These are phyloP conservation scores for Aphelinus certus DNA, from an alignment of 1,140 invertebrate species.

Conservation along the genomic window DNA sequence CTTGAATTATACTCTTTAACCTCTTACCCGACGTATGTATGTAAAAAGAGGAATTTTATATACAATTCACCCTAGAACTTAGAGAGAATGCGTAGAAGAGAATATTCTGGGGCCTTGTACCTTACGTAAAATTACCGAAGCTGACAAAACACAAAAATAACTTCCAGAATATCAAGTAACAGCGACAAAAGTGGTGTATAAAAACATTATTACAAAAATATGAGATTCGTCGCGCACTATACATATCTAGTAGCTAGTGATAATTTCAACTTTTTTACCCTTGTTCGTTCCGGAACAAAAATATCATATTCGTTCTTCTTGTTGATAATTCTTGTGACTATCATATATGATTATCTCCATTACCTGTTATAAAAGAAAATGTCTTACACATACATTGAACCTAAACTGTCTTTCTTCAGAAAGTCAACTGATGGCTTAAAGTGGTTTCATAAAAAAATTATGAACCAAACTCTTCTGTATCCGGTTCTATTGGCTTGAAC, in stretches of 20 bases:
- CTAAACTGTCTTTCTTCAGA: slow-evolving; percentile 15
- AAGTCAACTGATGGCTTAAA: not conserved
- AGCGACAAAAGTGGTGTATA: slow-evolving; percentile 21
- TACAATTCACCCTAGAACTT: slow-evolving; percentile 5
- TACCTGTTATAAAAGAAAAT: slow-evolving; percentile 32
- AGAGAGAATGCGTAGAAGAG: not conserved
- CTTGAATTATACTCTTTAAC: too few relatives aligned
- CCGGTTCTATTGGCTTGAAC: slow-evolving; percentile 85
- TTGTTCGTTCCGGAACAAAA: slow-evolving; percentile 10
- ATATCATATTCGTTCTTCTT: slow-evolving; percentile 17
- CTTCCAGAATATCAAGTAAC: not conserved
- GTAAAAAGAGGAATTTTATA: slow-evolving; percentile 16
- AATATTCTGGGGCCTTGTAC: slow-evolving; percentile 14
- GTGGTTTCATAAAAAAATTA: slow-evolving; percentile 63
- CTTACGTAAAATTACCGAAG: slow-evolving; percentile 7
- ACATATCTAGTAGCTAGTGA: not conserved
- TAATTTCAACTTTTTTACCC: not conserved
- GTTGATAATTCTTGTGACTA: not conserved
- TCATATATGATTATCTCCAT: slow-evolving; percentile 19
- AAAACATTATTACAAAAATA: slow-evolving; percentile 52
- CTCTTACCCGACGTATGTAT: not conserved
- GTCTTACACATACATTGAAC: not conserved
- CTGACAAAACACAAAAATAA: not conserved
- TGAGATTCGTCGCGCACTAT: slow-evolving; percentile 6
- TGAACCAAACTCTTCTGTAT: slow-evolving; percentile 93